Evolutionary conservation across 2,888 invertebrate genomes (phyloP), one percentile per base, ranked within the genome.

Genomic region (Colostygia pectinataria): DNA sequence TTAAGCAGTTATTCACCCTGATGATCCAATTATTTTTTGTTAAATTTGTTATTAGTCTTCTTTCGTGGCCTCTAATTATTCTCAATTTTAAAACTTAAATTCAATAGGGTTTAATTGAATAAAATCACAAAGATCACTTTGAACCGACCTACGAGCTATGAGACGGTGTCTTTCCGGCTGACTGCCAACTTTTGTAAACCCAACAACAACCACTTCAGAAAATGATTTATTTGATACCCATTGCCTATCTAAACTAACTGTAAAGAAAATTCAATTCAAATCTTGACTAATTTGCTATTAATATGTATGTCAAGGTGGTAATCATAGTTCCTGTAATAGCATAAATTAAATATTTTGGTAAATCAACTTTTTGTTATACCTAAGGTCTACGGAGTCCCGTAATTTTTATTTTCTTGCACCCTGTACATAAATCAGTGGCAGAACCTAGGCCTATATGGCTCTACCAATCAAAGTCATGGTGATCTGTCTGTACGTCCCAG

Each of bases 381-480:
- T n/a, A n/a, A n/a, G n/a, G n/a, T n/a, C n/a, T n/a, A n/a, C n/a
- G n/a, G n/a, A n/a, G n/a, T n/a, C n/a, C n/a, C n/a, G n/a, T n/a
- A n/a, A n/a, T n/a, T n/a, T 12, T 7, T 7, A 29, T 8, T 13
- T n/a, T 4, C 1, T 7, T 8, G 13, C 13, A 13, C 7, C 13
- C 25, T 37, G 25, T 15, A n/a, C 25, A 25, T 9, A 15, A 32
- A 25, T 33, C 29, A 12, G 1, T 29, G 14, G 4, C n/a, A 34
- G 18, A 33, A 14, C 23, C 14, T n/a, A 10, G 7, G 9, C 18
- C 27, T 29, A 24, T 15, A 12, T 8, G 23, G 23, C 36, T 38
- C 9, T 27, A 36, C 15, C 15, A 34, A 77, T 79, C 82, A 85
- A 81, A 85, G 83, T 82, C 84, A 83, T 73, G 73, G 71, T 55